Evolutionary conservation across 2,888 invertebrate genomes (phyloP).

Genomic region (Pseudococcus longispinus): DNA sequence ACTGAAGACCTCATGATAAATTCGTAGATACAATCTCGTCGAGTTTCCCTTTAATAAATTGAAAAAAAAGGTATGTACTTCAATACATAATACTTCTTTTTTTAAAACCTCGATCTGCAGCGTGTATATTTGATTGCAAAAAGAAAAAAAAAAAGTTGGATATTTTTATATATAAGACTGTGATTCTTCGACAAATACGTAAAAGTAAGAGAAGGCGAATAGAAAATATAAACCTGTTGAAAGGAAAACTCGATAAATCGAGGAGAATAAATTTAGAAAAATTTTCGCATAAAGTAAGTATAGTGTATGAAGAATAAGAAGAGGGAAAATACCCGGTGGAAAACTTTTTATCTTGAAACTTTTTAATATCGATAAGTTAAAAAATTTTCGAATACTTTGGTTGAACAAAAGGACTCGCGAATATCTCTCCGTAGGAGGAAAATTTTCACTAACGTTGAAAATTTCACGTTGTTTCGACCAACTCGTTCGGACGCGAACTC

Average conservation of each 20-base stretch:
- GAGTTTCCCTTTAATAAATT: not conserved
- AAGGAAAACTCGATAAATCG: not conserved
- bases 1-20: not conserved
- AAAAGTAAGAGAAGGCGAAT: not conserved
- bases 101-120: not conserved
- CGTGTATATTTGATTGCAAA: not conserved
- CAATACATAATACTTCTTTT: not conserved
- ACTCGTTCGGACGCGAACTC: not conserved
- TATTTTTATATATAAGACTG: not conserved
- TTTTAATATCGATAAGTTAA: conserved; percentile 5
- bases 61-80: not conserved
- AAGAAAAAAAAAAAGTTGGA: no score
- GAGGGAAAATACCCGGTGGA: not conserved
- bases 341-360: conserved; percentile 9
- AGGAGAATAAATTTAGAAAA: not conserved
- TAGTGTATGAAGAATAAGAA: not conserved
- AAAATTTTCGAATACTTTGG: not conserved
- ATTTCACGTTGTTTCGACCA: not conserved
- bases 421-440: not conserved
- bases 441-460: not conserved
- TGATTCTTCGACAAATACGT: not conserved
- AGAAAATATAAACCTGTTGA: not conserved
- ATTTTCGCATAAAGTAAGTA: not conserved
- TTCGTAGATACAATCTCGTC: not conserved
- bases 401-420: not conserved